phyloP scores from a whole-genome alignment of 2,113 vertebrate species.

The Acinonyx jubatus region DNA sequence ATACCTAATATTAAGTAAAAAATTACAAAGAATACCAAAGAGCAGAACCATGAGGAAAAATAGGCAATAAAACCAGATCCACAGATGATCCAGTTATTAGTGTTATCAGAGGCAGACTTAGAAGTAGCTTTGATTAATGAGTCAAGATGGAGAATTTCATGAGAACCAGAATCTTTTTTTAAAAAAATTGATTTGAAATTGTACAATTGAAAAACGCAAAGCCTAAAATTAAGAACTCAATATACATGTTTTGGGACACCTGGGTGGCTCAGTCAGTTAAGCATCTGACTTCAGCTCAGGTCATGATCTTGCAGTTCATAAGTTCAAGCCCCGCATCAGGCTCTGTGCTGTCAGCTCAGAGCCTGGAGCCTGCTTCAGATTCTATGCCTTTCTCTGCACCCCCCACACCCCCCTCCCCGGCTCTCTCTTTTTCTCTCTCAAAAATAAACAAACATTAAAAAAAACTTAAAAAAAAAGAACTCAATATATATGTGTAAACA shows the following conservation, averaged over 20 bases:
- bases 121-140: conserved; percentile 1
- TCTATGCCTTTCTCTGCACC: too few species aligned
- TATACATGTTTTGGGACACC: not conserved
- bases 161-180: not conserved
- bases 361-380: too few species aligned
- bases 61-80: not conserved
- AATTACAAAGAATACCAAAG: not conserved
- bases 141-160: not conserved
- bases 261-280: too few species aligned
- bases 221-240: not conserved
- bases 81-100: not conserved
- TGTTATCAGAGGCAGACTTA: not conserved
- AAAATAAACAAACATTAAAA: too few species aligned
- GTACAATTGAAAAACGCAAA: not conserved
- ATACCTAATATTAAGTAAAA: not conserved
- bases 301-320: too few species aligned
- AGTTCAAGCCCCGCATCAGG: too few species aligned
- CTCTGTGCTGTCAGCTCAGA: too few species aligned
- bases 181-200: not conserved
- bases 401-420: too few species aligned
- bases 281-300: too few species aligned
- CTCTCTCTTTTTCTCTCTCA: too few species aligned
- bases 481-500: not conserved
- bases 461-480: too few species aligned
- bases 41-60: not conserved